phyloP scores from a whole-genome alignment of 2,113 vertebrate genomes.

The Lutjanus erythropterus region DNA sequence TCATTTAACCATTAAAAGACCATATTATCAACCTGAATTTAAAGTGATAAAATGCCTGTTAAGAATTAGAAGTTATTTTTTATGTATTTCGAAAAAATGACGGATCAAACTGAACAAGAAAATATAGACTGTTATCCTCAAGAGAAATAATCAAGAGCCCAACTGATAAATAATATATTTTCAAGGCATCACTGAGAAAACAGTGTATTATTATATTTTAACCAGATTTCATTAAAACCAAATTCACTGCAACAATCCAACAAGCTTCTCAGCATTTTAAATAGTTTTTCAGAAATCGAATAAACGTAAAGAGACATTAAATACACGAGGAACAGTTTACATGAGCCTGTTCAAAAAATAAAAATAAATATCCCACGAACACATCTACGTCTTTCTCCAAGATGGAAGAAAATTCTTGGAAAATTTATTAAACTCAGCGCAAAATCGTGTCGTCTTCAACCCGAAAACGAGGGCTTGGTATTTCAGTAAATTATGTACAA shows the following conservation, averaged over 20 bases:
- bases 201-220: background rate
- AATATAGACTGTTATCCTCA: background rate
- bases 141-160: background rate
- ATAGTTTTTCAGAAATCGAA: background rate
- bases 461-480: constrained; percentile 77
- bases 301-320: background rate
- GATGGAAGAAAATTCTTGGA: constrained; percentile 51
- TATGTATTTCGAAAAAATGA: background rate
- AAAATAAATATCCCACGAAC: constrained; percentile 10
- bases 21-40: background rate
- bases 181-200: background rate
- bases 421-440: constrained; percentile 87
- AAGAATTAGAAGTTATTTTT: background rate
- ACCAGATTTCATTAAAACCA: background rate
- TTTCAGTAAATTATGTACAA: constrained; percentile 92
- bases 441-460: constrained; percentile 74
- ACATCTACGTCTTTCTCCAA: constrained; percentile 8
- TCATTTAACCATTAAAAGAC: background rate
- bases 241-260: background rate
- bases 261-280: background rate
- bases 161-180: background rate
- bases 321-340: background rate
- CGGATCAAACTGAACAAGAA: background rate
- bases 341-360: background rate
- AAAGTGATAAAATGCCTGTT: background rate